Evolutionary conservation across 2,797 vertebrate species (phyloP), one percentile per base, ranked within the genome.

Genomic region (Bryconaethiops microstoma): DNA sequence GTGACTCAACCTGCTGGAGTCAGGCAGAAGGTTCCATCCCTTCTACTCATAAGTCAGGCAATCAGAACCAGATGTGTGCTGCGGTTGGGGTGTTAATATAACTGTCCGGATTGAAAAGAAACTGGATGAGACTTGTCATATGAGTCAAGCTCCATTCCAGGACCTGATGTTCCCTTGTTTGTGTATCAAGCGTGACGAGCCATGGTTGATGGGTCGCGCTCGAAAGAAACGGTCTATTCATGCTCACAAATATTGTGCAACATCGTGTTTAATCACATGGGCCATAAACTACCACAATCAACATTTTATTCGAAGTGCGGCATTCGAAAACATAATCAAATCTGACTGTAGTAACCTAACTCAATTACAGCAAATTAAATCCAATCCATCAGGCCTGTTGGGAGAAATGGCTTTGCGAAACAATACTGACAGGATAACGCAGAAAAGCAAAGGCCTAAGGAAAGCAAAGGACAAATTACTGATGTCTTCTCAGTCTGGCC

Each of bases 41-140:
- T 16, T 21, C 35, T 60, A 70, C 68, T 79, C 64, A 59, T 74
- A 72, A 83, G 57, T 68, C 10, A 69, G 13, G 54, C 72, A 74
- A 81, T 76, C 65, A 62, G 59, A 72, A 72, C 60, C 79, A 81
- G 68, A 83, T 59, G 67, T 60, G 29, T 63, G 75, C 50, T n/a
- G 67, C 14, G 52, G 64, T 42, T 79, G 23, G 60, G 60, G 71
- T 25, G 78, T 67, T 68, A 52, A 83, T 50, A 50, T 69, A 79
- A 35, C 54, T 14, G 69, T 71, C 57, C 64, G 62, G 29, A 19
- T 78, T 67, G 64, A 48, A 80, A 64, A 72, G 60, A 9, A 17
- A 25, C 29, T 60, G 71, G 71, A 70, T 52, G 57, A 42, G 50
- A 74, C 29, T 60, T 40, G 63, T 75, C 54, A 81, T 25, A 12